phyloP scores from a whole-genome alignment of 1,140 invertebrate genomes.

The Macrocentrus cingulum region DNA sequence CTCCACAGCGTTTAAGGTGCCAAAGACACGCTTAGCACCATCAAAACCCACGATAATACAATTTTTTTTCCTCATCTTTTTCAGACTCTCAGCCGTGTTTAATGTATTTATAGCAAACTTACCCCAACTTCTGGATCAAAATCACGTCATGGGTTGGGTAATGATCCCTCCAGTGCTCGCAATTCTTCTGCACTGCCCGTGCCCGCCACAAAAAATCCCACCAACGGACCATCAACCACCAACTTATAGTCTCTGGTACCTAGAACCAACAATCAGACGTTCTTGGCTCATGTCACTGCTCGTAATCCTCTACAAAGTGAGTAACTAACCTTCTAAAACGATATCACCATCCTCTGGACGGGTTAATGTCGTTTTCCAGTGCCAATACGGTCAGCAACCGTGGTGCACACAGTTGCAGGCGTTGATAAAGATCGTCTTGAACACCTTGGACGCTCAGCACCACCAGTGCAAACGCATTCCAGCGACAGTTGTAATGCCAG shows the following conservation, averaged over 20 bases:
- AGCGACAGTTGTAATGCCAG: slow-evolving; percentile 73
- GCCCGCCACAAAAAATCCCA: slow-evolving; percentile 61
- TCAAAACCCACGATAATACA: too few relatives aligned
- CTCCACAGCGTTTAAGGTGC: slow-evolving; percentile 84
- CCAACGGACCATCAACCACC: slow-evolving; percentile 62
- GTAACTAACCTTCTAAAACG: background rate
- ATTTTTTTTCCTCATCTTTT: slow-evolving; percentile 32
- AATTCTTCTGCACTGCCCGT: slow-evolving; percentile 85
- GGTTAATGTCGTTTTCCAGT: slow-evolving; percentile 62
- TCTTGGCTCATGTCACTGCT: slow-evolving; percentile 92
- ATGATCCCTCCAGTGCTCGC: slow-evolving; percentile 84
- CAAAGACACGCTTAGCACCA: slow-evolving; percentile 20
- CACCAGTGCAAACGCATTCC: slow-evolving; percentile 82
- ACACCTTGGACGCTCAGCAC: slow-evolving; percentile 88
- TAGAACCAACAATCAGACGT: slow-evolving; percentile 81
- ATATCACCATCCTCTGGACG: background rate
- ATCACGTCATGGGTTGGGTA: slow-evolving; percentile 85
- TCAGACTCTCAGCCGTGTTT: slow-evolving; percentile 86
- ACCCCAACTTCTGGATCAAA: slow-evolving; percentile 91
- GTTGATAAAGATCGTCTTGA: slow-evolving; percentile 88
- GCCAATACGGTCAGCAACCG: slow-evolving; percentile 85
- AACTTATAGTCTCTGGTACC: slow-evolving; percentile 82
- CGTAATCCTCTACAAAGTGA: slow-evolving; percentile 95
- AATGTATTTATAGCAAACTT: slow-evolving; percentile 93
- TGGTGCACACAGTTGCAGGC: slow-evolving; percentile 78